Conservation (phyloP, 2,888 invertebrate genomes). For the Andrena bucephala region DNA sequence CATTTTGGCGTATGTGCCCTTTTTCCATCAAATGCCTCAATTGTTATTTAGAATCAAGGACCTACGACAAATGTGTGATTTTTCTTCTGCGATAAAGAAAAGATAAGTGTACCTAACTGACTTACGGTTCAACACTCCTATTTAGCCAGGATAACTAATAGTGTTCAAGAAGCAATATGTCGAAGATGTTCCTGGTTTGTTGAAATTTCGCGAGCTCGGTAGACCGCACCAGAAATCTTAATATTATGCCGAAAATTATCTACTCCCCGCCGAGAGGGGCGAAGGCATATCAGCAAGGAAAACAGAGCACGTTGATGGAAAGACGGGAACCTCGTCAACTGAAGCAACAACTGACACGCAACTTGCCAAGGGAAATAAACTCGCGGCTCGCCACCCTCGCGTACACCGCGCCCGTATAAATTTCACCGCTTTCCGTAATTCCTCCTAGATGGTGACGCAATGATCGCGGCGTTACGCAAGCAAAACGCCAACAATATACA, state of each 20-base stretch:
- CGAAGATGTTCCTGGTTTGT: background rate
- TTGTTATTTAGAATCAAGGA: too few relatives aligned
- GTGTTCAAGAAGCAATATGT: background rate
- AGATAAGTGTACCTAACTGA: too few relatives aligned
- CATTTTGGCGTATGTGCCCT: too few relatives aligned
- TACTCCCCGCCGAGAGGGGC: too few relatives aligned
- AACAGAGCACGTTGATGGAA: background rate
- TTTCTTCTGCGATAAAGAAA: too few relatives aligned
- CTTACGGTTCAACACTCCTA: too few relatives aligned
- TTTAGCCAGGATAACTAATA: too few relatives aligned
- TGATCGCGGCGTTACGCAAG: slow-evolving; percentile 14
- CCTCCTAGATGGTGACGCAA: slow-evolving; percentile 3
- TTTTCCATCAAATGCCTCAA: too few relatives aligned
- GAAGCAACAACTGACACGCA: slow-evolving; percentile 17
- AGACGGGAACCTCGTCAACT: background rate
- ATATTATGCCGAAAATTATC: background rate
- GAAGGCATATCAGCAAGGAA: background rate
- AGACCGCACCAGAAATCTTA: background rate
- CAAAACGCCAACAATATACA: slow-evolving; percentile 27
- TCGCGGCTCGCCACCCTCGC: background rate
- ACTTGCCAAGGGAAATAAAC: slow-evolving; percentile 11
- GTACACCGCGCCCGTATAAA: background rate
- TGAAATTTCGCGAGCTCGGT: background rate
- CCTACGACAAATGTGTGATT: too few relatives aligned
- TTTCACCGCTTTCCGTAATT: slow-evolving; percentile 33